Conservation (phyloP, 1,140 invertebrate genomes). For the Anastatus disparis region DNA sequence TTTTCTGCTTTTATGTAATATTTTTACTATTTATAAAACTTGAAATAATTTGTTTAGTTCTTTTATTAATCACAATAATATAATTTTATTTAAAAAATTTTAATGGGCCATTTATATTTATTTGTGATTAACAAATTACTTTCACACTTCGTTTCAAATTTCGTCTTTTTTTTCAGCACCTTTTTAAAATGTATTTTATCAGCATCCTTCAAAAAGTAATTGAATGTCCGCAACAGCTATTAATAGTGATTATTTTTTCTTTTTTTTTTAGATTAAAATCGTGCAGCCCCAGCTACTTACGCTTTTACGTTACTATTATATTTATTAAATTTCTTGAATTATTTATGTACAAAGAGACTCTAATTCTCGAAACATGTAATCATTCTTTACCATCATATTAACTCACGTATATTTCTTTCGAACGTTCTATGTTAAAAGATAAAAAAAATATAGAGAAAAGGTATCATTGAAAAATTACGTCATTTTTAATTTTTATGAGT, state of each 20-base stretch:
- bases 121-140: slow-evolving; percentile 3
- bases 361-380: slow-evolving; percentile 19
- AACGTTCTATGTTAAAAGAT: slow-evolving; percentile 8
- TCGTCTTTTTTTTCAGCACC: neutral
- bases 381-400: neutral
- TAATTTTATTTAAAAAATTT: slow-evolving; percentile 1
- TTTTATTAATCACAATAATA: slow-evolving; percentile 29
- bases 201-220: slow-evolving; percentile 10
- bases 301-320: slow-evolving; percentile 15
- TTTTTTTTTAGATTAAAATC: slow-evolving; percentile 25
- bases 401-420: neutral
- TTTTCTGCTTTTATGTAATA: neutral
- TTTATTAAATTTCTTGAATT: slow-evolving; percentile 33
- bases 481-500: no score
- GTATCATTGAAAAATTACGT: slow-evolving; percentile 30
- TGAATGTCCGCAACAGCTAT: neutral
- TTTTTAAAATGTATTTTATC: neutral
- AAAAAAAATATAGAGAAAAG: slow-evolving; percentile 35
- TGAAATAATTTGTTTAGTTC: neutral
- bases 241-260: slow-evolving; percentile 3
- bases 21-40: neutral
- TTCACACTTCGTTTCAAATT: neutral
- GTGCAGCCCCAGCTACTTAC: neutral
- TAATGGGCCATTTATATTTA: neutral
- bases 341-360: slow-evolving; percentile 42